Percentiles rank a stretch among this genome's conserved stretches.
Conservation (phyloP, 2,797 vertebrate species). For the Neostethus bicornis region DNA sequence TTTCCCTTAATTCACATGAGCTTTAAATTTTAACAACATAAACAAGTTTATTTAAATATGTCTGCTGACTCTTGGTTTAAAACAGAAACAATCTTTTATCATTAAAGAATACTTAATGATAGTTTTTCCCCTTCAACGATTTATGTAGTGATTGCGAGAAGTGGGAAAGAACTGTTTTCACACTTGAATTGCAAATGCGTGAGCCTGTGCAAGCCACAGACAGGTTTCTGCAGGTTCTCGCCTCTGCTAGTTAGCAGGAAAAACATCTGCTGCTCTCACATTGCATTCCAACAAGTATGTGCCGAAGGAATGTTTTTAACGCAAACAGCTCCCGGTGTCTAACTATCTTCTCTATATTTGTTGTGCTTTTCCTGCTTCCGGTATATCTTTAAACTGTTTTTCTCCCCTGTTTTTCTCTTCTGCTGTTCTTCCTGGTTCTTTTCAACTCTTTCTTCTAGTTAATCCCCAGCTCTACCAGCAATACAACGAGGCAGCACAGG, state of each 20-base stretch:
- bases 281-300: constrained; percentile 60
- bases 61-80: constrained; percentile 6
- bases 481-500: constrained; percentile 88
- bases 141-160: constrained; percentile 30
- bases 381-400: constrained; percentile 3
- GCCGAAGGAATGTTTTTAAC: constrained; percentile 53
- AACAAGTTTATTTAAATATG: constrained; percentile 2
- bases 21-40: background rate
- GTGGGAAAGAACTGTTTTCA: constrained; percentile 19
- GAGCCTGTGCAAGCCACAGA: constrained; percentile 48
- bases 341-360: constrained; percentile 22
- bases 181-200: constrained; percentile 11
- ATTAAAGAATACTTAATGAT: too few species aligned
- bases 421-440: background rate
- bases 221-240: constrained; percentile 74
- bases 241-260: constrained; percentile 34
- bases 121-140: constrained; percentile 11
- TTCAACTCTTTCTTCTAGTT: constrained; percentile 54
- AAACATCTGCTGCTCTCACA: constrained; percentile 55
- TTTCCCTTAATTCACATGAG: constrained; percentile 10
- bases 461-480: constrained; percentile 85
- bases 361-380: constrained; percentile 29
- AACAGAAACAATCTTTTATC: constrained; percentile 29
- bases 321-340: constrained; percentile 46
- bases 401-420: background rate